Base-by-base conservation (phyloP, 37 sponge, comb jelly and placozoan genomes). In the Spongilla lacustris region DNA sequence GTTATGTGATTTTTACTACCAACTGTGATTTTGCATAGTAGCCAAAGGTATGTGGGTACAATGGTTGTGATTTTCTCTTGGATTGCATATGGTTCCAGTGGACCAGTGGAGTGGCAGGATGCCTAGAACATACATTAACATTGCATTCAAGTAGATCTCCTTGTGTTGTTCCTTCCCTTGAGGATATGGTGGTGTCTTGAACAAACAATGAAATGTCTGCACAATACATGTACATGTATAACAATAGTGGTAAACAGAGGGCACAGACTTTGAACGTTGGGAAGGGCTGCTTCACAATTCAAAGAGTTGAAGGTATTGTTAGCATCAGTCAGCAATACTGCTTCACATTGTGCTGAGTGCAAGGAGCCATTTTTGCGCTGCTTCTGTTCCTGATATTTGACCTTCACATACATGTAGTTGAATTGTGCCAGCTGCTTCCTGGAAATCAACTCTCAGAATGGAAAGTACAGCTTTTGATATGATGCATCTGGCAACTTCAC, bases 371-470 rank as follows among this genome's bases (percentile, higher is more conserved):
- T 21, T 49, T 84, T 74, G 13, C 25, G 87, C 87, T 36, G 86
- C 83, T 36, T 91, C 86, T 38, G 78, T 71, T 5, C 90, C 90
- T 66, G 31, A 67, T 12, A 80, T 77, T 37, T 85, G 86, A 6
- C 93, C 89, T 21, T n/a, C n/a, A 8, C 46, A 46, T 46, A 86
- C 93, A 85, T 83, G 81, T 12, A 92, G 70, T 77, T 92, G 93
- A 27, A 89, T 27, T 17, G 86, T 24, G 11, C 86, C 86, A 68
- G 82, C 88, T 30, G 87, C 87, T 5, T 71, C 67, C 21, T 78
- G 66, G 33, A 86, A 22, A 80, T 86, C 87, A 26, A 29, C 19
- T 48, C 66, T 48, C 28, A 74, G n/a, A n/a, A 70, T 79, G 23
- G 26, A 30, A 14, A 87, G 75, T 14, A 81, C 36, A 22, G 88